A percentile compares a stretch with the other conserved stretches of the same genome.
phyloP scores from a whole-genome alignment of 2,113 vertebrate species.

The Mesembrinibis cayennensis region DNA sequence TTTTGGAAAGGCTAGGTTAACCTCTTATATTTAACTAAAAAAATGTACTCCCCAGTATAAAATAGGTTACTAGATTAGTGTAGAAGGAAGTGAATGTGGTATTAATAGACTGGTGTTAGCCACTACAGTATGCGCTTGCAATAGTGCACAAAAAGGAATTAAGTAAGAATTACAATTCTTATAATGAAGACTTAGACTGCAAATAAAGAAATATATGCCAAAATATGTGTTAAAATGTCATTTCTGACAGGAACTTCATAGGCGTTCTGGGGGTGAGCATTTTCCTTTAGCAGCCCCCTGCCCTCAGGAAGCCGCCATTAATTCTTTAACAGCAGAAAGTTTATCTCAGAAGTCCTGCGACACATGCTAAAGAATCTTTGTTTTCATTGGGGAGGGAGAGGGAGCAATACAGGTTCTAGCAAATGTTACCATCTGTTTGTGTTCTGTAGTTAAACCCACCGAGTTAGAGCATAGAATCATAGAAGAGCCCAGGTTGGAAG shows the following conservation, averaged over 20 bases:
- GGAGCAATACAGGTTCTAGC: not conserved
- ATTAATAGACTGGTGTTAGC: conserved; percentile 14
- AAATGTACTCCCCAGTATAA: not conserved
- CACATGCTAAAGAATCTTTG: not conserved
- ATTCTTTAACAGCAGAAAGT: not conserved
- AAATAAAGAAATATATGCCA: not conserved
- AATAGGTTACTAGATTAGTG: not conserved
- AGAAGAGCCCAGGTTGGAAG: not conserved
- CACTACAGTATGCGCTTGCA: not conserved
- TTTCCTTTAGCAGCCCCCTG: not conserved
- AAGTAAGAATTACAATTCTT: not conserved
- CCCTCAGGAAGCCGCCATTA: not conserved
- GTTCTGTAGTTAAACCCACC: not conserved
- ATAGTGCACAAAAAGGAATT: not conserved
- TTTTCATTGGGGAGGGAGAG: not conserved
- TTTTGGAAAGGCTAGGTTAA: not conserved
- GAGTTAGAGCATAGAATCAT: not conserved
- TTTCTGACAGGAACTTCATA: not conserved
- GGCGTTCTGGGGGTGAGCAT: not conserved
- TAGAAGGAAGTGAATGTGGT: not conserved
- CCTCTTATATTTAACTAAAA: not conserved
- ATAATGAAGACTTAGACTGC: not conserved
- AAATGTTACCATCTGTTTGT: not conserved
- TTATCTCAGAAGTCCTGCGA: not conserved
- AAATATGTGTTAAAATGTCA: not conserved